phyloP scores from a whole-genome alignment of 2,113 vertebrate genomes.

The Malaclemys terrapin region DNA sequence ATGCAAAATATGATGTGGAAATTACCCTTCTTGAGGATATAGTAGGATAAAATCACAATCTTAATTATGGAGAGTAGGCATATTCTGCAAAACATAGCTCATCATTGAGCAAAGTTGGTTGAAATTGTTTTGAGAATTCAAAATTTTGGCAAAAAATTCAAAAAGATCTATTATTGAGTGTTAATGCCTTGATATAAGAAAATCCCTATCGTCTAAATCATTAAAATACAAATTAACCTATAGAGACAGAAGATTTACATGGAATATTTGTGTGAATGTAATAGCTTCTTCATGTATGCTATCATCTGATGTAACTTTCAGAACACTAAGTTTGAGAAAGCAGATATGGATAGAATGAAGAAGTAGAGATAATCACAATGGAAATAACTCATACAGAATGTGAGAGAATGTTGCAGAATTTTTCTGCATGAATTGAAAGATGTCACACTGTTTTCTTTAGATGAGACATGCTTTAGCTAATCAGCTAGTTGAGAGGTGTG shows the following conservation, averaged over 20 bases:
- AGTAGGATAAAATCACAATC: slow-evolving; percentile 38
- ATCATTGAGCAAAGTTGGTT: slow-evolving; percentile 14
- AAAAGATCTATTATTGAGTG: slow-evolving; percentile 50
- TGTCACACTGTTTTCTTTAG: slow-evolving; percentile 17
- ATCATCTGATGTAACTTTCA: slow-evolving; percentile 23
- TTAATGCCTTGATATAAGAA: slow-evolving; percentile 29
- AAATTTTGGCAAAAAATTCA: slow-evolving; percentile 46
- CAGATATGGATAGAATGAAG: neutral
- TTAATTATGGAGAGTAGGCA: slow-evolving; percentile 43
- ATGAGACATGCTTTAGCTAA: neutral
- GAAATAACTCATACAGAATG: slow-evolving; percentile 35
- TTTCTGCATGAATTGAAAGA: slow-evolving; percentile 36
- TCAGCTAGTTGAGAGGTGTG: neutral
- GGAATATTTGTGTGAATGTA: slow-evolving; percentile 40
- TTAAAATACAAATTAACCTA: slow-evolving; percentile 70
- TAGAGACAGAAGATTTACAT: slow-evolving; percentile 61
- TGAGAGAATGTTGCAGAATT: slow-evolving; percentile 36
- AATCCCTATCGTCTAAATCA: slow-evolving; percentile 55
- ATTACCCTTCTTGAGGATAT: neutral
- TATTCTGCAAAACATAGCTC: slow-evolving; percentile 46
- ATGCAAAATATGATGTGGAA: neutral
- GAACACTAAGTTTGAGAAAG: neutral
- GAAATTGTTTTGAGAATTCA: slow-evolving; percentile 40
- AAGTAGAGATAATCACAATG: slow-evolving; percentile 21
- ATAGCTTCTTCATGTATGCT: slow-evolving; percentile 19